These are phyloP conservation scores for Nineta flava DNA, from an alignment of 2,888 invertebrate genomes.

Conservation along the genomic window DNA sequence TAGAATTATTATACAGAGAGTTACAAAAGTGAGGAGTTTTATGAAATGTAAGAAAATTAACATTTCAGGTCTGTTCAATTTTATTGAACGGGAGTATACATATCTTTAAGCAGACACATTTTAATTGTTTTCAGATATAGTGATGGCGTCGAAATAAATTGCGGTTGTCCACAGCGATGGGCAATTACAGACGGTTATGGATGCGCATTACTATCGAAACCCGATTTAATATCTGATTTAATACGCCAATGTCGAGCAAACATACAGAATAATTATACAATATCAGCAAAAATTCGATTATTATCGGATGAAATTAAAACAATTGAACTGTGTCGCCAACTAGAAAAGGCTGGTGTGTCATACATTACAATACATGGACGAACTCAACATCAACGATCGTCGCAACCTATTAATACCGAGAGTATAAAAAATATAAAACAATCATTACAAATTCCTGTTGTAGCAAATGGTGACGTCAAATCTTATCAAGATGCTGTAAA, in stretches of 20 bases:
- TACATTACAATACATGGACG: conserved; percentile 87
- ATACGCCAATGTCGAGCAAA: conserved; percentile 58
- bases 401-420: conserved; percentile 52
- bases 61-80: no score
- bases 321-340: conserved; percentile 59
- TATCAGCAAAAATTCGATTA: conserved; percentile 86
- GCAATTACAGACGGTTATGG: conserved; percentile 85
- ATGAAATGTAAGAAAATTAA: no score
- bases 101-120: neutral
- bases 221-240: conserved; percentile 69
- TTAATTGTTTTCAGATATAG: conserved; percentile 39
- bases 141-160: conserved; percentile 90
- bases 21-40: no score
- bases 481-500: conserved; percentile 51
- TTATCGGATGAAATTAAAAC: conserved; percentile 53
- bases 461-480: conserved; percentile 86
- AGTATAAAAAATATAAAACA: conserved; percentile 57
- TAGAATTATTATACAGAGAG: neutral
- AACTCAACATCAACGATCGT: conserved; percentile 64
- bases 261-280: conserved; percentile 57
- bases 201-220: conserved; percentile 63
- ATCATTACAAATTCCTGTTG: conserved; percentile 60
- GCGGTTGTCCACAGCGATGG: conserved; percentile 96
- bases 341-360: conserved; percentile 74
- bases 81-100: no score